Base-by-base conservation (phyloP, 2,888 invertebrate species). In the Pteria penguin region DNA sequence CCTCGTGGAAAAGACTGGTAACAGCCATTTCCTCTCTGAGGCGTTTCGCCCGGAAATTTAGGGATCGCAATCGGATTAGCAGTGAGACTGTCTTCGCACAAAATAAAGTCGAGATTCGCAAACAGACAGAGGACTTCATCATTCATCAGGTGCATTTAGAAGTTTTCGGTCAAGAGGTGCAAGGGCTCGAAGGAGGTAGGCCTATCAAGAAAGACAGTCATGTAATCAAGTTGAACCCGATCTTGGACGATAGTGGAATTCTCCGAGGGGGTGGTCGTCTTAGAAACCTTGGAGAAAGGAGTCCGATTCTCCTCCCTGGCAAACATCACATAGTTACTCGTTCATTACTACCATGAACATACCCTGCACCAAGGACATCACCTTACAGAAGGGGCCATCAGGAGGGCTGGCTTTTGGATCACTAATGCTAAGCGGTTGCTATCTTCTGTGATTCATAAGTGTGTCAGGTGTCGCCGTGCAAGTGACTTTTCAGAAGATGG, bases 391-490 rank as follows among this genome's bases (percentile, higher is more conserved):
- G 79, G 76, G 8, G 72, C 76, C 18, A 52, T 81, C 4, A 26
- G 82, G n/a, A 27, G 63, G 5, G 68, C 60, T 3, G 81, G 81
- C 24, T 79, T 26, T 65, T 82, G 82, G 81, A 77, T 82, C 2
- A 62, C 68, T 18, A 74, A 76, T 5, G 63, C 62, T 11, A 78
- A 74, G 27, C 54, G 80, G 8, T 27, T 76, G 1, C 54, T 80
- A 5, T 62, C 69, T 14, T 67, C 76, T 14, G 22, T 78, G 2
- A 55, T 82, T 4, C 52, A 70, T 31, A 62, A 33, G 2, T 81
- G 81, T 65, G 74, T 72, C 1, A 72, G 8, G 2, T 75, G 78
- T 24, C 18, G 65, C 14, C 32, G 73, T 54, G 58, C 72, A 4
- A 58, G 74, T 18, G 78, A 76, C 4, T 4, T 8, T 45, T 32